Evolutionary conservation across 1,140 invertebrate species (phyloP).

Genomic region (Periplaneta americana): DNA sequence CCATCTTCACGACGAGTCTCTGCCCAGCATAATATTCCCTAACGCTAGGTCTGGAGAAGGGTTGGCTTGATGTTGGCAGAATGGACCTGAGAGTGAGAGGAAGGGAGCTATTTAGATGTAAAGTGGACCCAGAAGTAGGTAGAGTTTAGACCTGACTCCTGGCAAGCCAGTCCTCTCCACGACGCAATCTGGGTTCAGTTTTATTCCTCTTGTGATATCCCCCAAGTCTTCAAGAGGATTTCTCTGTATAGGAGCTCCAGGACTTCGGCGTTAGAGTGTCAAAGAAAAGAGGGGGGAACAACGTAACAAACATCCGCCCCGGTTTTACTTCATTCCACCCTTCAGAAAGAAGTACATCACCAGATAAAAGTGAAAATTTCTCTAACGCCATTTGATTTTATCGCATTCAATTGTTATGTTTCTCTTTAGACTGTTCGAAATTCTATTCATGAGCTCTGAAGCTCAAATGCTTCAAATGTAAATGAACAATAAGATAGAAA

Average conservation of each 20-base stretch:
- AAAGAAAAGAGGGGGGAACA: not conserved
- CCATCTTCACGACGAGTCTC: not conserved
- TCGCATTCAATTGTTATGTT: too few species aligned
- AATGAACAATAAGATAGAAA: too few species aligned
- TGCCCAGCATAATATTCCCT: not conserved
- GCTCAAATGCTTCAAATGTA: too few species aligned
- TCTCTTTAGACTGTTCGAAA: too few species aligned
- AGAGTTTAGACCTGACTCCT: not conserved
- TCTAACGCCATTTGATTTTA: too few species aligned
- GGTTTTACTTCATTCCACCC: not conserved
- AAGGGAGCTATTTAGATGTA: constrained; percentile 11
- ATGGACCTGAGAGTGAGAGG: not conserved
- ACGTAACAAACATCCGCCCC: not conserved
- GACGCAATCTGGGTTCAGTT: not conserved
- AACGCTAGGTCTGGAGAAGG: not conserved
- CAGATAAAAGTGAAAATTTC: too few species aligned
- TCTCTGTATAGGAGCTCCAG: not conserved
- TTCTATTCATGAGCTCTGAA: too few species aligned
- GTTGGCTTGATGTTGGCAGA: not conserved
- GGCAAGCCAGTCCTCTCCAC: not conserved
- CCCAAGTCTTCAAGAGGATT: not conserved
- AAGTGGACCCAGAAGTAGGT: not conserved
- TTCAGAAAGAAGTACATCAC: too few species aligned
- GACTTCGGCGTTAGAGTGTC: not conserved
- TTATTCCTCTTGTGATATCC: not conserved